Base-by-base conservation (phyloP, 2,888 invertebrate species). In the Mythimna lalbum region DNA sequence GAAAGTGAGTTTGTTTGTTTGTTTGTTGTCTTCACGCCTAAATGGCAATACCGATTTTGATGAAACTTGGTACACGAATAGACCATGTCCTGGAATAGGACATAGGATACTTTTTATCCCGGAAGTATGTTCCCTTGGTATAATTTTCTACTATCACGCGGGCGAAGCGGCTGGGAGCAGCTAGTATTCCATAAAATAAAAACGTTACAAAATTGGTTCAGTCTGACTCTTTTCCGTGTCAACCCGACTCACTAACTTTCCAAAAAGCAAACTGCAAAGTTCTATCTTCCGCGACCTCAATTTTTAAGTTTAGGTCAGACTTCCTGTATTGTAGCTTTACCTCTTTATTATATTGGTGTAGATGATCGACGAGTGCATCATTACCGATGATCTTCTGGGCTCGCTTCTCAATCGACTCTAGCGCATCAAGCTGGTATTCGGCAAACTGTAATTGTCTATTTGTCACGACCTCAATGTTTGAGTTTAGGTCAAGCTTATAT, bases 261-360 rank as follows among this genome's bases (percentile, higher is more conserved):
- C 21, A 73, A 75, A 73, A 68, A 57, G 6, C 21, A 36, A 73
- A 72, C 52, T 52, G 72, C 59, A 36, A 27, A 57, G 43, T 50
- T 73, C 33, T 52, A 65, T 73, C 57, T 56, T 49, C 55, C 12
- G 33, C 31, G 73, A 56, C 73, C 73, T 72, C 43, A 65, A 73
- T 73, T 50, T 43, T 10, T 55, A 55, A 49, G 36, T 55, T 49
- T 33, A 14, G 27, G 52, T 67, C 7, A n/a, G 14, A 47, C 31
- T 23, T 21, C 12, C n/a, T n/a, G n/a, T n/a, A n/a, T n/a, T n/a
- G n/a, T n/a, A n/a, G n/a, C n/a, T n/a, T n/a, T n/a, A n/a, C n/a
- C n/a, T n/a, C n/a, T n/a, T n/a, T 27, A 27, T 27, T 27, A 27
- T 27, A 2, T 27, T 27, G 4, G n/a, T n/a, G n/a, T n/a, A n/a